Evolutionary conservation across 2,888 invertebrate genomes (phyloP).

Genomic region (Ariolimax columbianus): DNA sequence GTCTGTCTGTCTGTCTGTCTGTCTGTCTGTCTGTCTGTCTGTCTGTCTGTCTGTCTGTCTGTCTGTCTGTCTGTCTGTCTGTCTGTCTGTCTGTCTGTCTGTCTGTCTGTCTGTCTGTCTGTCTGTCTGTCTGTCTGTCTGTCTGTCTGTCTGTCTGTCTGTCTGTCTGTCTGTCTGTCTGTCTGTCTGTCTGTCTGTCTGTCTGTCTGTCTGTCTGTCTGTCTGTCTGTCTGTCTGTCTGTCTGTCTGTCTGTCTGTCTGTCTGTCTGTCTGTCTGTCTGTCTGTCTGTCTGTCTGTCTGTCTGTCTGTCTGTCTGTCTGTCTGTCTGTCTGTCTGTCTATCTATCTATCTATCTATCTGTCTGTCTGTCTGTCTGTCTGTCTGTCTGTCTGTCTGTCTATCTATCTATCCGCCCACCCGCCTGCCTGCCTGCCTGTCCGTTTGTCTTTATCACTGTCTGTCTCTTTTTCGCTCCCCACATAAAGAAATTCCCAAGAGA

Average conservation of each 20-base stretch:
- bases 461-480: not conserved
- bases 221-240: conserved; percentile 18
- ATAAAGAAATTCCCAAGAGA: too few species aligned
- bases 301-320: conserved; percentile 23
- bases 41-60: conserved; percentile 25
- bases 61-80: conserved; percentile 18
- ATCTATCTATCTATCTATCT: too few species aligned
- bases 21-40: conserved; percentile 37
- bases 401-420: too few species aligned
- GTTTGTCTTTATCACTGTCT: too few species aligned
- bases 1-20: conserved; percentile 46
- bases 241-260: conserved; percentile 15
- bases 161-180: conserved; percentile 20
- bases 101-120: conserved; percentile 15
- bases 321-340: conserved; percentile 30
- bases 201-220: conserved; percentile 20
- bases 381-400: too few species aligned
- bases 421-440: too few species aligned
- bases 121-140: conserved; percentile 20
- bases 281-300: conserved; percentile 10
- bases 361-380: conserved; percentile 20
- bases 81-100: conserved; percentile 6
- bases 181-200: conserved; percentile 20
- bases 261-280: conserved; percentile 23
- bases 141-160: conserved; percentile 20